Percentiles rank a stretch among this genome's conserved stretches.
Evolutionary conservation across 2,797 vertebrate species (phyloP).

Genomic region (Basileuterus tristriatus): DNA sequence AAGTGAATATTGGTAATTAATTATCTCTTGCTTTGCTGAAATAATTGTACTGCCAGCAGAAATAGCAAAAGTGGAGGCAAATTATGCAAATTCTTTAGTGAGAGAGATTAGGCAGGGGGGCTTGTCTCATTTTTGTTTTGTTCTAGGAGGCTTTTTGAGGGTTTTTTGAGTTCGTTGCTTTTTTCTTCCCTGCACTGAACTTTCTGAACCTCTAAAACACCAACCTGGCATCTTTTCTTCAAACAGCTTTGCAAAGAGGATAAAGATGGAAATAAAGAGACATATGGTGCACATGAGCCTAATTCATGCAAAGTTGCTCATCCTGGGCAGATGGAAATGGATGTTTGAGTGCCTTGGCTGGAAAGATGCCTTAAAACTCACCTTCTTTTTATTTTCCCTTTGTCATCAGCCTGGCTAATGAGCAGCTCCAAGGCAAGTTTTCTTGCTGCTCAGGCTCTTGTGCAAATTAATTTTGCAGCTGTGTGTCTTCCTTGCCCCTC

Average conservation of each 20-base stretch:
- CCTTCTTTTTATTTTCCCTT: constrained; percentile 31
- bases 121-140: background rate
- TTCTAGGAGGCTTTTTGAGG: background rate
- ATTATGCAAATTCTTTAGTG: background rate
- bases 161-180: background rate
- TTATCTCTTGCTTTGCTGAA: background rate
- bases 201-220: constrained; percentile 16
- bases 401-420: constrained; percentile 47
- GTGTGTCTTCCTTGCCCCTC: background rate
- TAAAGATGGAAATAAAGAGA: constrained; percentile 52
- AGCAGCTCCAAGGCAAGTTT: constrained; percentile 38
- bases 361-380: constrained; percentile 39
- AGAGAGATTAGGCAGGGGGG: background rate
- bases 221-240: background rate
- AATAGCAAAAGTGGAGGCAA: background rate
- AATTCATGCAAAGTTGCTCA: constrained; percentile 43
- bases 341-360: constrained; percentile 47
- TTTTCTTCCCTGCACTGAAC: background rate
- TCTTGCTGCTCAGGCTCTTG: background rate
- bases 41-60: background rate
- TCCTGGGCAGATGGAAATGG: constrained; percentile 59
- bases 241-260: constrained; percentile 24
- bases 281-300: constrained; percentile 44
- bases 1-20: constrained; percentile 6
- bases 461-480: constrained; percentile 3